Evolutionary conservation across 2,888 invertebrate species (phyloP), one percentile per base, ranked within the genome.

Genomic region (Lycocerus yunnanus): DNA sequence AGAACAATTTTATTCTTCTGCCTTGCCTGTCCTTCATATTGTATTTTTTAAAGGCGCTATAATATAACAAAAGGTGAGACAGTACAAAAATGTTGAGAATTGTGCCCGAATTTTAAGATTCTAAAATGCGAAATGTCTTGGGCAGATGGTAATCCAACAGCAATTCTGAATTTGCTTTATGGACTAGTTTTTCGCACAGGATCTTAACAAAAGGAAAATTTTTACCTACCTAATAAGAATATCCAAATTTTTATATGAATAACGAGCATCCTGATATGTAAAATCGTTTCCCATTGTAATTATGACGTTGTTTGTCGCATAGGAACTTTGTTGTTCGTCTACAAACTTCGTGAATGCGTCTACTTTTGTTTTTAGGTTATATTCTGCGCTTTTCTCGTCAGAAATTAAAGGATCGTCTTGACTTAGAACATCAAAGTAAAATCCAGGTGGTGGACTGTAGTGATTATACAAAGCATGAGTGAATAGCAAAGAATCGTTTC

Each of bases 261-360:
- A 90, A n/a, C 88, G 87, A 0, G 94, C 93, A 77, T 91, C 90
- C 85, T 94, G 93, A 84, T 95, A 97, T 81, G 94, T 92, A 85
- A 98, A 97, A 87, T 98, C 97, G 79, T 95, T 94, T 0, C 97
- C 97, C 97, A 97, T 97, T 0, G 97, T 95, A 69, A 97, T 88
- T 79, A 97, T 90, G 15, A 97, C 89, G 84, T 97, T 94, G 77
- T 93, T 92, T 0, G 94, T 93, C 74, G 83, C 84, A 84, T 93
- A 93, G 0, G 83, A 82, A 18, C 81, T 77, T 0, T 91, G 88
- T 89, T 94, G 92, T 1, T 82, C 83, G 27, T 84, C 83, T n/a
- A 90, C 89, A 82, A 90, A 92, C 9, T 87, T 83, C 78, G 92
- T 82, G 84, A 93, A 93, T 0, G 89, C 88, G 76, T 87, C 86